phyloP scores from a whole-genome alignment of 2,888 invertebrate genomes.

The Nomada ruficornis region DNA sequence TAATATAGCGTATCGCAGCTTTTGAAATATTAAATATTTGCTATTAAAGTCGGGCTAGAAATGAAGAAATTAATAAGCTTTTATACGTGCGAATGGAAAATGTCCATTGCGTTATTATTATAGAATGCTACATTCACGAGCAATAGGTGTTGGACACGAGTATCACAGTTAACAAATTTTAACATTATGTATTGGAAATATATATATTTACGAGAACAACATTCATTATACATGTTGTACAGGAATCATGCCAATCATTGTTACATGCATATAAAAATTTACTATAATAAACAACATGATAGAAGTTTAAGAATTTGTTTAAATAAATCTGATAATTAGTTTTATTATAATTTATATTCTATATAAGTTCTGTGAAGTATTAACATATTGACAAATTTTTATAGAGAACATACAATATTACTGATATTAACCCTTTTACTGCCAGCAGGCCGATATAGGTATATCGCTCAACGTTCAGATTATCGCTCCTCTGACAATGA shows the following conservation, averaged over 20 bases:
- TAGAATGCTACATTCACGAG: constrained; percentile 39
- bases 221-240: constrained; percentile 66
- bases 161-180: constrained; percentile 65
- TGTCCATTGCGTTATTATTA: constrained; percentile 51
- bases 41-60: constrained; percentile 38
- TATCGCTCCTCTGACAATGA: too few species aligned
- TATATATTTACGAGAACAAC: constrained; percentile 67
- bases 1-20: constrained; percentile 40
- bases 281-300: constrained; percentile 70
- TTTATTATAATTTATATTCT: not conserved
- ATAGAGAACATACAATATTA: not conserved
- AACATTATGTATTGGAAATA: constrained; percentile 61
- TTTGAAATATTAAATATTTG: constrained; percentile 29
- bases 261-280: constrained; percentile 70
- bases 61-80: constrained; percentile 36
- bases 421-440: not conserved
- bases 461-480: too few species aligned
- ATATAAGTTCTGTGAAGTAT: constrained; percentile 17
- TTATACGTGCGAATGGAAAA: constrained; percentile 34
- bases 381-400: constrained; percentile 3
- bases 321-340: constrained; percentile 32
- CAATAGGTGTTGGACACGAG: constrained; percentile 64
- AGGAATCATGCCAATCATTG: constrained; percentile 69
- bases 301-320: constrained; percentile 53
- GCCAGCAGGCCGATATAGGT: too few species aligned